A percentile compares a stretch with the other conserved stretches of the same genome.
Conservation (phyloP, 1,140 invertebrate species). For the Musca vetustissima region DNA sequence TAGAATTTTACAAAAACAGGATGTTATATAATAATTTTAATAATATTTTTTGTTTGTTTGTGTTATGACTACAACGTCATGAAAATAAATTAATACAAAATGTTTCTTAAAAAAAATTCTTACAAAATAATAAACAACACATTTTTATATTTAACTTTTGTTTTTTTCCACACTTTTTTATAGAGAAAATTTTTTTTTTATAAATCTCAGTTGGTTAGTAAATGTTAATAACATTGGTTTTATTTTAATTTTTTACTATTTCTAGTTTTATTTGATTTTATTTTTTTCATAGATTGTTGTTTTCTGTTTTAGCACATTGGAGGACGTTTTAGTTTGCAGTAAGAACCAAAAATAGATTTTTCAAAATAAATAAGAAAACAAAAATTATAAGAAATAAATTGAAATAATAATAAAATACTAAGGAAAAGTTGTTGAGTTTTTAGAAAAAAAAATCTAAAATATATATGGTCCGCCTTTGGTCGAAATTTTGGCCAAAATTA, state of each 20-base stretch:
- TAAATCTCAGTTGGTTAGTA: neutral
- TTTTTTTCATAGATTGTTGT: constrained; percentile 26
- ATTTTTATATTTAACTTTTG: no score
- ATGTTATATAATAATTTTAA: no score
- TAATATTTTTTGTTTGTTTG: neutral
- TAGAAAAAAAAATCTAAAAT: no score
- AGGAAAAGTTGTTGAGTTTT: neutral
- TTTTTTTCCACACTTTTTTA: neutral
- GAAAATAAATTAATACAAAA: neutral
- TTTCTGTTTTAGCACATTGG: constrained; percentile 55
- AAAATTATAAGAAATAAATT: neutral
- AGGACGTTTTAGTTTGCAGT: constrained; percentile 42
- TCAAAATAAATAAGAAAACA: neutral
- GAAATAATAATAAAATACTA: neutral
- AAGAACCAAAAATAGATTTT: constrained; percentile 3
- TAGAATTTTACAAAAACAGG: no score
- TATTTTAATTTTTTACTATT: neutral
- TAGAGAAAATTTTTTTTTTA: constrained; percentile 8
- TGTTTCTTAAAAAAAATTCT: no score
- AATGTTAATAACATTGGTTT: constrained; percentile 3
- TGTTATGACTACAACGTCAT: constrained; percentile 33
- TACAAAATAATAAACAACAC: no score
- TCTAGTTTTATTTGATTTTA: no score
- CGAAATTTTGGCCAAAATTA: no score
- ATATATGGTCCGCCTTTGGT: no score